Conservation (phyloP, 2,797 vertebrate species). For the Malacoraja senta region DNA sequence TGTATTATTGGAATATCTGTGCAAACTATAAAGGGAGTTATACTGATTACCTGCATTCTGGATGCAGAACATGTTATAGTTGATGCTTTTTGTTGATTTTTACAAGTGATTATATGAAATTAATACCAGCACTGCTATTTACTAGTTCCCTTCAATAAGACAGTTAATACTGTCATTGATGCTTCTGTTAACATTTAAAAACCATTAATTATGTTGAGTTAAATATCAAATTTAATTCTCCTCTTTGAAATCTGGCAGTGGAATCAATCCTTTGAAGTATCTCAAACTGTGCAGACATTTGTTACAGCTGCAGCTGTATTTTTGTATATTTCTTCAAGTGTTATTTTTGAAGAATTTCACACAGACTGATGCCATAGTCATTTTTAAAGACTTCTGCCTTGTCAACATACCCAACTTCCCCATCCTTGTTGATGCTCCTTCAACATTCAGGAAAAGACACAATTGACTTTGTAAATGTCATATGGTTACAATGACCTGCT, state of each 20-base stretch:
- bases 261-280: background rate
- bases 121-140: background rate
- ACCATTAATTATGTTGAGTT: constrained; percentile 15
- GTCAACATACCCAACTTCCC: background rate
- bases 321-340: background rate
- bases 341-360: background rate
- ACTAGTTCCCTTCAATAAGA: background rate
- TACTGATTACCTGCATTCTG: background rate
- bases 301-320: background rate
- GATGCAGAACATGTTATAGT: background rate
- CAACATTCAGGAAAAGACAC: background rate
- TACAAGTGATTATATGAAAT: background rate
- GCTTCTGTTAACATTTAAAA: background rate
- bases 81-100: background rate
- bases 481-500: too few relatives aligned
- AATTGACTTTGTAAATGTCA: background rate
- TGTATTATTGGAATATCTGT: background rate
- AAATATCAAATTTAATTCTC: background rate
- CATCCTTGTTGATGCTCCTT: background rate
- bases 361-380: background rate
- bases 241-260: background rate
- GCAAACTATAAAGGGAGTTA: background rate
- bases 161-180: background rate
- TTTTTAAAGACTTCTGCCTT: background rate
- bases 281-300: background rate